Conservation (phyloP, 1,140 invertebrate species). For the Neoseiulus cucumeris region DNA sequence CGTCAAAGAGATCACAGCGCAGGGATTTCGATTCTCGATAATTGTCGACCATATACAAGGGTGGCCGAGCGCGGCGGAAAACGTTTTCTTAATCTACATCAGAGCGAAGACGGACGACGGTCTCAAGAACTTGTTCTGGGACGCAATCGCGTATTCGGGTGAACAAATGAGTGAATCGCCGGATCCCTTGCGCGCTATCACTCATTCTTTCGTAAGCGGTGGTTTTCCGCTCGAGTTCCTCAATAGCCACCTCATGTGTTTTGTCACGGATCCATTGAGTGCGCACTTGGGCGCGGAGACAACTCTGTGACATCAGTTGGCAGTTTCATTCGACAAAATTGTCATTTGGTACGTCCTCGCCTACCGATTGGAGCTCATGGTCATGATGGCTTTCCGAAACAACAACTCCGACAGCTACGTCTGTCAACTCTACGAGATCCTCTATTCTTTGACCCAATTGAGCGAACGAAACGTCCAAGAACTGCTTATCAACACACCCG, state of each 20-base stretch:
- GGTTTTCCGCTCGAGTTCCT: neutral
- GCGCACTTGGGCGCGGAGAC: neutral
- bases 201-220: neutral
- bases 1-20: neutral
- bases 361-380: neutral
- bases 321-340: constrained; percentile 7
- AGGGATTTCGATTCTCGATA: neutral
- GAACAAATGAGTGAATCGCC: neutral
- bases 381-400: neutral
- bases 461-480: neutral
- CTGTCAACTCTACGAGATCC: neutral
- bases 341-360: constrained; percentile 2
- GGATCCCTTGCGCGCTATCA: neutral
- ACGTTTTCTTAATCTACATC: neutral
- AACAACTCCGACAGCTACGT: neutral
- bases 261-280: neutral
- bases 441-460: neutral
- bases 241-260: neutral
- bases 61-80: neutral
- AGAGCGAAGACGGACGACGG: neutral
- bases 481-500: neutral
- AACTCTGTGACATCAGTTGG: neutral
- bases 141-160: neutral
- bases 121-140: neutral
- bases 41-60: neutral